Evolutionary conservation across 2,797 vertebrate genomes (phyloP).

Genomic region (Phrynocephalus forsythii): DNA sequence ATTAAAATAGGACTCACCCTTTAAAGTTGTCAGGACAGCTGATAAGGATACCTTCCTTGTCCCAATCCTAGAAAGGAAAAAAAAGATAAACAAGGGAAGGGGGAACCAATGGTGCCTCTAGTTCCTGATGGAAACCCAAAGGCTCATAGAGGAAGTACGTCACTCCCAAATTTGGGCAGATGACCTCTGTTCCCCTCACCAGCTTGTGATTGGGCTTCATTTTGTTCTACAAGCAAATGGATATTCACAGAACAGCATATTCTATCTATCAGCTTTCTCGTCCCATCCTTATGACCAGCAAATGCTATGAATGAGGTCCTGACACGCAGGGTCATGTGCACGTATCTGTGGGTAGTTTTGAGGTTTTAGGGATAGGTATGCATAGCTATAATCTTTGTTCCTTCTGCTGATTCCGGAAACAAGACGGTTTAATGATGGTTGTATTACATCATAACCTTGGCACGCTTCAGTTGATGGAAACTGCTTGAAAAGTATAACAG

Average conservation of each 20-base stretch:
- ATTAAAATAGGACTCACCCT: too few species aligned
- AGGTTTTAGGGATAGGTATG: conserved; percentile 20
- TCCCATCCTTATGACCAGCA: background rate
- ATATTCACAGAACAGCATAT: background rate
- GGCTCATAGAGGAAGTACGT: too few species aligned
- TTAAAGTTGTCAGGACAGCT: too few species aligned
- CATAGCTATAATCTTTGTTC: conserved; percentile 12
- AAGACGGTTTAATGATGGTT: conserved; percentile 53
- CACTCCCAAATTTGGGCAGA: too few species aligned
- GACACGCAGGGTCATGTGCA: background rate
- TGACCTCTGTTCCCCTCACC: too few species aligned
- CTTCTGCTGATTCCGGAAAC: conserved; percentile 56
- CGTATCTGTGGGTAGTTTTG: background rate
- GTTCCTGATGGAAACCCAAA: background rate
- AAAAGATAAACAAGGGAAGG: background rate
- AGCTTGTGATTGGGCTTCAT: background rate
- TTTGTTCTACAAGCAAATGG: background rate
- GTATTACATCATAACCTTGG: conserved; percentile 72
- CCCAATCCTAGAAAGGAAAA: background rate
- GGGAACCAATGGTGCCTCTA: background rate
- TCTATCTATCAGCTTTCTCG: background rate
- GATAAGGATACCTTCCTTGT: too few species aligned
- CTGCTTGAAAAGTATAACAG: conserved; percentile 83
- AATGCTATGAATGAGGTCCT: background rate
- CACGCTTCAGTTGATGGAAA: conserved; percentile 75